Evolutionary conservation across 2,888 invertebrate genomes (phyloP).

Genomic region (Cancer borealis): DNA sequence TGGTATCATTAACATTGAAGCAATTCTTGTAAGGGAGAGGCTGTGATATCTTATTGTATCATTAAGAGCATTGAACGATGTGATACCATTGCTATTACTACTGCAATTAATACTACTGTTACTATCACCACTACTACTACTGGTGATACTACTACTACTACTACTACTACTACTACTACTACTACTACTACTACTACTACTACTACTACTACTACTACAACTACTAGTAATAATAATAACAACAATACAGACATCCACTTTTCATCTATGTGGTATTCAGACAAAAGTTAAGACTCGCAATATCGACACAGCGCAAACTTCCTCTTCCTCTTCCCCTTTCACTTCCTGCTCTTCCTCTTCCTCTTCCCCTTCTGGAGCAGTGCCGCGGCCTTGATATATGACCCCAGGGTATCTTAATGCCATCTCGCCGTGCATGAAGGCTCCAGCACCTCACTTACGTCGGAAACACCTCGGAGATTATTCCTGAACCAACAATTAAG

Average conservation of each 20-base stretch:
- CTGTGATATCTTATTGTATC: not conserved
- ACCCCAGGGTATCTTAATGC: not conserved
- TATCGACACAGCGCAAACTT: not conserved
- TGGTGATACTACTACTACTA: not conserved
- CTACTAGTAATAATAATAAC: no score
- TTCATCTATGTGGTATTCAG: no score
- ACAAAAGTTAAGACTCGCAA: no score
- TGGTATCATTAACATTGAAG: not conserved
- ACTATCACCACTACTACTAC: not conserved
- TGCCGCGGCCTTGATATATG: not conserved
- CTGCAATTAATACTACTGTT: not conserved
- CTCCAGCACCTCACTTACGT: constrained; percentile 29
- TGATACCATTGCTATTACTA: not conserved
- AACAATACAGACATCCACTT: no score
- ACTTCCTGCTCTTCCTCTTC: not conserved
- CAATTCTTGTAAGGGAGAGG: not conserved
- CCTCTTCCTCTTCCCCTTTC: not conserved
- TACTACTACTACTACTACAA: not conserved
- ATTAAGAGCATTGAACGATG: not conserved
- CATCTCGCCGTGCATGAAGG: constrained; percentile 38
- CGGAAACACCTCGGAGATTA: not conserved
- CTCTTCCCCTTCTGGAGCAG: not conserved
- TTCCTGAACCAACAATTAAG: constrained; percentile 11
- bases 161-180: no score
- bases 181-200: not conserved